Conservation (phyloP, 2,888 invertebrate genomes). For the Stictocephala bisonia region DNA sequence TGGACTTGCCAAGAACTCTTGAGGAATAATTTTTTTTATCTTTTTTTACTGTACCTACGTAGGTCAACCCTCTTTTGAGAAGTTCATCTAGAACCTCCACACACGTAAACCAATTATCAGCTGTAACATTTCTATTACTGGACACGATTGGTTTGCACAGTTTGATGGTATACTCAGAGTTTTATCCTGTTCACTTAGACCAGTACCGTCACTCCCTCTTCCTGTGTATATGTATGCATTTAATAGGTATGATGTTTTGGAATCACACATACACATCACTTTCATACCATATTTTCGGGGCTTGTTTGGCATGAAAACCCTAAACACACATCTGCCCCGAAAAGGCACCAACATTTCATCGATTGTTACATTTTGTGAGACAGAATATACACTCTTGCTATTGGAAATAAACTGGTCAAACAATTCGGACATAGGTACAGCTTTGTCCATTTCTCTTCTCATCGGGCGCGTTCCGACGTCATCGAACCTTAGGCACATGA, state of each 20-base stretch:
- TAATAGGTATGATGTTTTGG: slow-evolving; percentile 55
- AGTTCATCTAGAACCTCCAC: slow-evolving; percentile 57
- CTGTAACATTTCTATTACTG: slow-evolving; percentile 60
- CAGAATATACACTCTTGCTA: slow-evolving; percentile 18
- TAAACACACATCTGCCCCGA: slow-evolving; percentile 46
- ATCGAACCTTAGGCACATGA: slow-evolving; percentile 31
- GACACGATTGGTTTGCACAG: slow-evolving; percentile 57
- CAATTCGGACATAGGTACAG: slow-evolving; percentile 23
- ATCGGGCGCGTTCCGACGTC: background rate
- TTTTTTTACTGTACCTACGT: slow-evolving; percentile 45
- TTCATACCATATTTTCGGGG: slow-evolving; percentile 58
- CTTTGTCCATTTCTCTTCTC: background rate
- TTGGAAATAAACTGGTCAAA: slow-evolving; percentile 8
- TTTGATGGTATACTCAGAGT: slow-evolving; percentile 57
- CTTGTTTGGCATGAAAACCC: slow-evolving; percentile 56
- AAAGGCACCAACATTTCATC: slow-evolving; percentile 45
- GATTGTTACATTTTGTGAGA: slow-evolving; percentile 22
- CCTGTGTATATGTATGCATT: slow-evolving; percentile 59
- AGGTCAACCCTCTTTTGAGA: slow-evolving; percentile 40
- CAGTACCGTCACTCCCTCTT: slow-evolving; percentile 58
- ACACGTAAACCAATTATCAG: slow-evolving; percentile 61
- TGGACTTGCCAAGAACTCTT: slow-evolving; percentile 44
- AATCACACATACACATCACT: slow-evolving; percentile 54
- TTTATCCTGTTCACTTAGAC: slow-evolving; percentile 56
- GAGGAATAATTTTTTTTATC: slow-evolving; percentile 49